phyloP scores from a whole-genome alignment of 2,113 vertebrate genomes.

The Collichthys lucidus region DNA sequence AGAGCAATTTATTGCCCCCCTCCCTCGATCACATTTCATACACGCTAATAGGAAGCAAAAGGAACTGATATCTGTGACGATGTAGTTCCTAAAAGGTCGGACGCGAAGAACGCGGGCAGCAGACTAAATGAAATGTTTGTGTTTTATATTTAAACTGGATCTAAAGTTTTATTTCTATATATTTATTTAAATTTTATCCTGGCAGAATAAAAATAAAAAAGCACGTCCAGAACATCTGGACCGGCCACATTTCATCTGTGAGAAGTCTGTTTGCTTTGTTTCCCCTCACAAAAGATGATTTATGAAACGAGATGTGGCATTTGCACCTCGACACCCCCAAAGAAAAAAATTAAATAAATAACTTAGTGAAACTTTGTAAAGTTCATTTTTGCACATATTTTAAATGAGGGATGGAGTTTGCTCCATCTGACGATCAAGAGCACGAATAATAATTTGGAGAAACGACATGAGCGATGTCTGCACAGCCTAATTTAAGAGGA shows the following conservation, averaged over 20 bases:
- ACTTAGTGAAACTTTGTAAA: no score
- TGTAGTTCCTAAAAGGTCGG: constrained; percentile 19
- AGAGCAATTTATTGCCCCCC: not conserved
- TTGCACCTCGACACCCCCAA: not conserved
- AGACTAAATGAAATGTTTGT: constrained; percentile 41
- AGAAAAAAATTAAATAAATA: no score
- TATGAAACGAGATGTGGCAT: not conserved
- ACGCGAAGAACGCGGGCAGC: constrained; percentile 3
- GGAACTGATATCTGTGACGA: constrained; percentile 28
- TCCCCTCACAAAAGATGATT: constrained; percentile 16
- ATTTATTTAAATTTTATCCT: not conserved
- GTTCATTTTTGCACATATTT: constrained; percentile 10
- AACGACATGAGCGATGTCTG: constrained; percentile 1
- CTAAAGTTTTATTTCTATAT: not conserved
- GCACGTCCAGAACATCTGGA: constrained; percentile 56
- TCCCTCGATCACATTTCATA: constrained; percentile 42
- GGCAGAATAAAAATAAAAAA: constrained; percentile 43
- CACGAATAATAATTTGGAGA: constrained; percentile 20
- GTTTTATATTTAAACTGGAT: constrained; percentile 29
- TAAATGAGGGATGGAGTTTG: constrained; percentile 1
- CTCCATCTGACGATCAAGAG: constrained; percentile 19
- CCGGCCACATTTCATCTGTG: constrained; percentile 36
- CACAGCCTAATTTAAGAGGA: constrained; percentile 56
- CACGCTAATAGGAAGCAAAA: constrained; percentile 24
- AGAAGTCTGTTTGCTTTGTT: constrained; percentile 21